Evolutionary conservation across 2,113 vertebrate species (phyloP).

Genomic region (Sclerurus mexicanus): DNA sequence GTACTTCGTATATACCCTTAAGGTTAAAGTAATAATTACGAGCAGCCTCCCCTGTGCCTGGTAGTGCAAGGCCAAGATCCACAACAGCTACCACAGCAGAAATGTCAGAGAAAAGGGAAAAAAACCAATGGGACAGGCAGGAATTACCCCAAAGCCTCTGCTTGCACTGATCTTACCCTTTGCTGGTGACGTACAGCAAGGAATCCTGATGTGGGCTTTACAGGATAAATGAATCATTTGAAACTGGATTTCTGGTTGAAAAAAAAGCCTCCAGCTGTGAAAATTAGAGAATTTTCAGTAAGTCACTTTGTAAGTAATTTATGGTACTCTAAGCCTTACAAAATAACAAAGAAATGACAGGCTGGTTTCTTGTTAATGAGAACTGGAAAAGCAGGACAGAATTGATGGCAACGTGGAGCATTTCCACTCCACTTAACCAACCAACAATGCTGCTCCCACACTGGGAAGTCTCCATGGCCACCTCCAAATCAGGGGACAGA

Average conservation of each 20-base stretch:
- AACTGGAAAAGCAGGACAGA: background rate
- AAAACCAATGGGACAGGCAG: constrained; percentile 31
- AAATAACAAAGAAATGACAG: background rate
- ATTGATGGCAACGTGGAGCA: background rate
- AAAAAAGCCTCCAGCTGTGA: background rate
- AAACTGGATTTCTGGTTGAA: constrained; percentile 31
- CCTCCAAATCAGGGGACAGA: background rate
- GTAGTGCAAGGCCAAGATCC: background rate
- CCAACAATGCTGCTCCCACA: background rate
- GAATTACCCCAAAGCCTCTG: background rate
- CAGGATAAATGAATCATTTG: background rate
- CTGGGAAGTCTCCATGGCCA: rapidly evolving
- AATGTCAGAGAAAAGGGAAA: constrained; percentile 6
- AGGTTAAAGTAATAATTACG: constrained; percentile 62
- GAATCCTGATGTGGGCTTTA: constrained; percentile 50
- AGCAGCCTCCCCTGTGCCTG: background rate
- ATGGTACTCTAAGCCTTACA: background rate
- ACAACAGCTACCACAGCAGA: background rate
- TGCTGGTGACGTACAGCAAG: constrained; percentile 9
- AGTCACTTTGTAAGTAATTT: background rate
- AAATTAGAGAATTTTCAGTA: background rate
- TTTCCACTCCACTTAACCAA: background rate
- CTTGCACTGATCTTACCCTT: background rate
- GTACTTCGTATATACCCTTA: background rate
- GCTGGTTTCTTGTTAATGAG: background rate